A percentile compares a stretch with the other conserved stretches of the same genome.
Evolutionary conservation across 30 jellyfish, hydroid and myxozoan species (phyloP).

Genomic region (Euphysa ruthae): DNA sequence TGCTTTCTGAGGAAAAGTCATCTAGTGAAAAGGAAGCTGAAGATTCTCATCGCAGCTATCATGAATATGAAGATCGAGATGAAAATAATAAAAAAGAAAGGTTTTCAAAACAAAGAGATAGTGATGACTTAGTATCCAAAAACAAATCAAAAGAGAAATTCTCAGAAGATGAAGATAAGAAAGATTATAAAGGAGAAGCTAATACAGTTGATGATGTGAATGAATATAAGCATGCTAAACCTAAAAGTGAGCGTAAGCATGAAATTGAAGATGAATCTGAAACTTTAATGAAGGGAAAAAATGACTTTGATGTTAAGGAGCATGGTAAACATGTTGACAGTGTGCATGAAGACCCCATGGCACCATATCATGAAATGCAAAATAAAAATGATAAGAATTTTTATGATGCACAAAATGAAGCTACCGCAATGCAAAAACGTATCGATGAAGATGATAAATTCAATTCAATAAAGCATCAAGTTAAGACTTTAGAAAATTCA

Average conservation of each 20-base stretch:
- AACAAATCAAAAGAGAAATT: too few species aligned
- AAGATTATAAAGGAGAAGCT: neutral
- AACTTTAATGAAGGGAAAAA: too few species aligned
- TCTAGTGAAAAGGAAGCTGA: neutral
- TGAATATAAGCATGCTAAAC: too few species aligned
- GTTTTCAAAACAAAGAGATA: constrained; percentile 1
- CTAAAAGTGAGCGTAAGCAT: too few species aligned
- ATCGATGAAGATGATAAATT: constrained; percentile 11
- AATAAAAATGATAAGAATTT: constrained; percentile 1
- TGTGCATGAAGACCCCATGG: constrained; percentile 24
- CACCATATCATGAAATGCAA: constrained; percentile 17
- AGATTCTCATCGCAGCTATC: neutral
- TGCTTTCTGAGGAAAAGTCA: constrained; percentile 9
- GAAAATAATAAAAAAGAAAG: constrained; percentile 3
- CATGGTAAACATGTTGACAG: neutral
- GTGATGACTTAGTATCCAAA: neutral
- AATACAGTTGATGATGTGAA: neutral
- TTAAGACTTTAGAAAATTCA: neutral
- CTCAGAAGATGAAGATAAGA: neutral
- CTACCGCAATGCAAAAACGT: neutral
- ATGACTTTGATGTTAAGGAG: too few species aligned
- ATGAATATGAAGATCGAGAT: constrained; percentile 15
- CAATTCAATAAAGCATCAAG: neutral
- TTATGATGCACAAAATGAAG: constrained; percentile 5
- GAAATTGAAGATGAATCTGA: too few species aligned